phyloP scores from a whole-genome alignment of 2,113 vertebrate genomes.

The Mirza zaza region DNA sequence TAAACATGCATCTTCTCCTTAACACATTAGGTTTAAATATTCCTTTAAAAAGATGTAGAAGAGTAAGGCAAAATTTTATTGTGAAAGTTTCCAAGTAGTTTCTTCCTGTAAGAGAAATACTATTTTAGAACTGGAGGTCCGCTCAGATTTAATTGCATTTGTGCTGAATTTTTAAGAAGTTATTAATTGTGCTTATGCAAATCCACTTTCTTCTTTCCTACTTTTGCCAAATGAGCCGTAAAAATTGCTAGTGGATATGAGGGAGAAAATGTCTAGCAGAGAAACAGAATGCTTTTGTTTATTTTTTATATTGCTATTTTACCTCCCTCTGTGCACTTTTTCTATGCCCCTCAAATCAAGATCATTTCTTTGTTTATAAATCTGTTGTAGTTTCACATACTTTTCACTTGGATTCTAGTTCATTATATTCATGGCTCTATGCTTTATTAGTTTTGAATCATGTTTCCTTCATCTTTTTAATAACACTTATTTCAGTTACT shows the following conservation, averaged over 20 bases:
- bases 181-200: conserved; percentile 11
- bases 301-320: background rate
- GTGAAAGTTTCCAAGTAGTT: background rate
- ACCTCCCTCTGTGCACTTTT: background rate
- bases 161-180: background rate
- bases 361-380: background rate
- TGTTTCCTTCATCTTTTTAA: conserved; percentile 1
- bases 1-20: background rate
- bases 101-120: background rate
- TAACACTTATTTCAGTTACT: background rate
- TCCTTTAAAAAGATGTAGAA: background rate
- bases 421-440: background rate
- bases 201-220: background rate
- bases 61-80: background rate
- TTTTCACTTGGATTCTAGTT: background rate
- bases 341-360: background rate
- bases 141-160: background rate
- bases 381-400: background rate
- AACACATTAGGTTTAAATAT: background rate
- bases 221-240: conserved; percentile 10
- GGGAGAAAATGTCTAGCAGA: background rate
- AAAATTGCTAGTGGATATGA: background rate
- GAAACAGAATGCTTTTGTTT: background rate
- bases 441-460: background rate
- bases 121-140: background rate